Evolutionary conservation across 2,888 invertebrate species (phyloP).

Genomic region (Lycocerus yunnanus): DNA sequence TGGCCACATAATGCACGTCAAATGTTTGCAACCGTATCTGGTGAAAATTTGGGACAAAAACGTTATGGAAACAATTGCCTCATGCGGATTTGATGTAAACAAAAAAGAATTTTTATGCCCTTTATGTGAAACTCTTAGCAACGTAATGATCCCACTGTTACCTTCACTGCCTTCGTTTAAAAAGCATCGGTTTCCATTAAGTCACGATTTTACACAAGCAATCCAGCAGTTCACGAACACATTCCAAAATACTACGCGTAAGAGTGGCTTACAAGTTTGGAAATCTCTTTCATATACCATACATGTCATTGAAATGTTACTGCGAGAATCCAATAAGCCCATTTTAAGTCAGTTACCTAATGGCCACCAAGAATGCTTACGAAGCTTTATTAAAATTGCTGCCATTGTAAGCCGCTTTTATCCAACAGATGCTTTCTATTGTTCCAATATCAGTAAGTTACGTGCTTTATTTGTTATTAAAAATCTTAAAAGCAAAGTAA

Average conservation of each 20-base stretch:
- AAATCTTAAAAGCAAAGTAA: too few species aligned
- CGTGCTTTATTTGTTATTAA: constrained; percentile 52
- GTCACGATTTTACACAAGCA: too few species aligned
- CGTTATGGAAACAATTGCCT: constrained; percentile 63
- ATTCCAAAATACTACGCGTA: constrained; percentile 57
- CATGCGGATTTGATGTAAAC: too few species aligned
- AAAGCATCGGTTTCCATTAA: constrained; percentile 47
- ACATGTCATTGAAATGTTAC: constrained; percentile 73
- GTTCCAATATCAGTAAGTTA: too few species aligned
- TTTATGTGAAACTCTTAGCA: constrained; percentile 94
- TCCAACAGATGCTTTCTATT: too few species aligned
- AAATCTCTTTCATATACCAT: constrained; percentile 80
- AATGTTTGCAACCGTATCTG: constrained; percentile 93
- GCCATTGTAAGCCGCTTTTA: too few species aligned
- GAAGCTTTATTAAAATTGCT: constrained; percentile 68
- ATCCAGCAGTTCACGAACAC: constrained; percentile 50
- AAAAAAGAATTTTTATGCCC: constrained; percentile 93
- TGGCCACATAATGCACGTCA: constrained; percentile 96
- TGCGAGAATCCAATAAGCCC: constrained; percentile 72
- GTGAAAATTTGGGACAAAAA: constrained; percentile 85
- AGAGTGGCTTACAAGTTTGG: constrained; percentile 66
- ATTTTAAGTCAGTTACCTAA: constrained; percentile 77
- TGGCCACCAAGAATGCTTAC: constrained; percentile 75
- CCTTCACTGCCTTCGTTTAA: constrained; percentile 66
- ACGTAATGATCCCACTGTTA: constrained; percentile 89